A percentile compares a stretch with the other conserved stretches of the same genome.
Conservation (phyloP, 2,113 vertebrate species). For the Lamprotornis superbus region DNA sequence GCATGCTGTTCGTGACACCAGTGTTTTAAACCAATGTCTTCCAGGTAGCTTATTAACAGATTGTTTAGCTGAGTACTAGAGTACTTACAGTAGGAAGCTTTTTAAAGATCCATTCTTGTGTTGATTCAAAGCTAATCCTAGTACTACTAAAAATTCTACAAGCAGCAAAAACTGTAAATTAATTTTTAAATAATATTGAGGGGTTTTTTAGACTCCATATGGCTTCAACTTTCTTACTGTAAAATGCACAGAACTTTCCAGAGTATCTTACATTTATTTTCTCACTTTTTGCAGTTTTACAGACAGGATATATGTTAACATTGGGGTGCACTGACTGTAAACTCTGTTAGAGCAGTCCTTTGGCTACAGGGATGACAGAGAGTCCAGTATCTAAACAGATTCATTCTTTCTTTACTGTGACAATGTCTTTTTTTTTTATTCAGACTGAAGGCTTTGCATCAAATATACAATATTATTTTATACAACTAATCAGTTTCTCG, state of each 20-base stretch:
- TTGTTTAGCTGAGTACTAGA: conserved; percentile 49
- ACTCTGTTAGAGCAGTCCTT: background rate
- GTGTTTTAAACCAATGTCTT: conserved; percentile 30
- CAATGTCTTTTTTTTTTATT: conserved; percentile 15
- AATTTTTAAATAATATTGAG: conserved; percentile 18
- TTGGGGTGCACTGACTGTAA: background rate
- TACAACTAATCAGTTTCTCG: conserved; percentile 64
- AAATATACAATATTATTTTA: conserved; percentile 67
- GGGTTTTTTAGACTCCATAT: background rate
- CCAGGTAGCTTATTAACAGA: conserved; percentile 57
- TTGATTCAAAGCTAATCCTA: background rate
- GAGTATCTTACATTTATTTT: conserved; percentile 3
- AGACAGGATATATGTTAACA: background rate
- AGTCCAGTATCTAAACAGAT: background rate
- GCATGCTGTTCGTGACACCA: background rate
- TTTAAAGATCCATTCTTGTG: background rate
- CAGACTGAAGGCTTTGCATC: conserved; percentile 61
- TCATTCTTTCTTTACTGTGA: conserved; percentile 35
- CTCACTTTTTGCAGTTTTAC: conserved; percentile 38
- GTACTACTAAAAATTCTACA: background rate
- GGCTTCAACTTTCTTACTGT: background rate
- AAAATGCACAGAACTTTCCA: background rate
- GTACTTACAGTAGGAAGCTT: conserved; percentile 15
- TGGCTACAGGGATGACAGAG: background rate
- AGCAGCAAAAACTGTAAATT: background rate